Evolutionary conservation across 2,113 vertebrate genomes (phyloP).

Genomic region (Odontophorus gujanensis): DNA sequence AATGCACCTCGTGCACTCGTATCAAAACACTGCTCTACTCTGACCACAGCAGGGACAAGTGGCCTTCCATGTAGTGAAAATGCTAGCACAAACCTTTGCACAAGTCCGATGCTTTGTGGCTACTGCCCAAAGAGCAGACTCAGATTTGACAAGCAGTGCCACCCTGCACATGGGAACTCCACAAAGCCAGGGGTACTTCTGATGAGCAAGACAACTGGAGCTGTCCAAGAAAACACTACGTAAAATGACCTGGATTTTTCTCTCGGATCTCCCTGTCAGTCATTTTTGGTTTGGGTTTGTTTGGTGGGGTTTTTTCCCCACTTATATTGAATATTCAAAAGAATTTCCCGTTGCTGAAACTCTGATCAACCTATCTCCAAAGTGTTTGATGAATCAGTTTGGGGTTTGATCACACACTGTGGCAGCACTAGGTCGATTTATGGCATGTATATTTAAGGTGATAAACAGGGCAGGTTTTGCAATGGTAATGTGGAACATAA

Average conservation of each 20-base stretch:
- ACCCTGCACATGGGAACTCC: neutral
- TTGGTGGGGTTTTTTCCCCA: no score
- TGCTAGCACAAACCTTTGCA: neutral
- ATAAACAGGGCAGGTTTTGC: neutral
- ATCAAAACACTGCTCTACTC: neutral
- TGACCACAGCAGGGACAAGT: neutral
- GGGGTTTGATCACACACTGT: neutral
- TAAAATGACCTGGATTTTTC: neutral
- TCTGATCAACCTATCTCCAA: neutral
- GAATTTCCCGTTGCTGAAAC: neutral
- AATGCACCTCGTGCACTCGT: constrained; percentile 52
- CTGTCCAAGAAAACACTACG: neutral
- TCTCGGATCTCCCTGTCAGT: neutral
- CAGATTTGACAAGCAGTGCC: neutral
- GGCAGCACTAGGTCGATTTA: neutral
- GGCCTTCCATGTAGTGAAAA: neutral
- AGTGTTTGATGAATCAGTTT: rapidly evolving
- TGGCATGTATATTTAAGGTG: neutral
- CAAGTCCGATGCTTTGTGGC: neutral
- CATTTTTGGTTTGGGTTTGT: neutral
- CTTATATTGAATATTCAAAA: neutral
- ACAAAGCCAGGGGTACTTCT: neutral
- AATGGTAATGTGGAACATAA: neutral
- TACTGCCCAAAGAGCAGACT: neutral
- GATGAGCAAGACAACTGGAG: neutral